Conservation (phyloP, 2,797 vertebrate genomes). For the Hephaestus fuliginosus region DNA sequence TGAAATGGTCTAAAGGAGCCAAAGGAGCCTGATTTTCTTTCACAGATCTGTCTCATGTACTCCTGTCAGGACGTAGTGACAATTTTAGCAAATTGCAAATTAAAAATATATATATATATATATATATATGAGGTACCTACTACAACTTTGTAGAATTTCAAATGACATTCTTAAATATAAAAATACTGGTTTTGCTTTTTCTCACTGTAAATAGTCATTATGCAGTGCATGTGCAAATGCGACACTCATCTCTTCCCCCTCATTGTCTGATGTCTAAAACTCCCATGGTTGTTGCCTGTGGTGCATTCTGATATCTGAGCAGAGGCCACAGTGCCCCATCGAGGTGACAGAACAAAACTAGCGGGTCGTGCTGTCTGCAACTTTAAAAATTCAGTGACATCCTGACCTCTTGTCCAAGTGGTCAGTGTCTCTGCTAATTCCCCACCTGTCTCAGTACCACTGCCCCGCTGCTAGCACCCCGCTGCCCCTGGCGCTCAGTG, state of each 20-base stretch:
- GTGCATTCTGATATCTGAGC: not conserved
- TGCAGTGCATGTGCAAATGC: not conserved
- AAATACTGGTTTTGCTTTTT: not conserved
- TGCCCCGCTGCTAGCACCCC: conserved; percentile 7
- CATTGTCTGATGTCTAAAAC: not conserved
- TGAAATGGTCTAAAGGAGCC: no score
- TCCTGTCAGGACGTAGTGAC: no score
- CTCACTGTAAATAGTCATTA: not conserved
- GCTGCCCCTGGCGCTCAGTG: conserved; percentile 15
- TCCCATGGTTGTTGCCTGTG: not conserved
- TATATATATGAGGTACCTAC: no score
- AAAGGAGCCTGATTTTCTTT: no score
- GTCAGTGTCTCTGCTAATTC: conserved; percentile 24
- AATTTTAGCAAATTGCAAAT: no score
- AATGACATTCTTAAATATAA: not conserved
- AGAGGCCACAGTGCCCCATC: not conserved
- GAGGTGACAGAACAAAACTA: not conserved
- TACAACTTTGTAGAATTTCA: not conserved
- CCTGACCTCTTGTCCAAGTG: conserved; percentile 13
- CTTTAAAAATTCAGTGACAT: no score
- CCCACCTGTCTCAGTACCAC: conserved; percentile 22
- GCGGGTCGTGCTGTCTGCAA: not conserved
- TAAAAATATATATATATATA: no score
- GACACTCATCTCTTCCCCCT: not conserved
- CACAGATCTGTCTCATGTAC: no score